These are phyloP conservation scores for Platyscapa corneri DNA, from an alignment of 1,140 invertebrate species.

Conservation along the genomic window DNA sequence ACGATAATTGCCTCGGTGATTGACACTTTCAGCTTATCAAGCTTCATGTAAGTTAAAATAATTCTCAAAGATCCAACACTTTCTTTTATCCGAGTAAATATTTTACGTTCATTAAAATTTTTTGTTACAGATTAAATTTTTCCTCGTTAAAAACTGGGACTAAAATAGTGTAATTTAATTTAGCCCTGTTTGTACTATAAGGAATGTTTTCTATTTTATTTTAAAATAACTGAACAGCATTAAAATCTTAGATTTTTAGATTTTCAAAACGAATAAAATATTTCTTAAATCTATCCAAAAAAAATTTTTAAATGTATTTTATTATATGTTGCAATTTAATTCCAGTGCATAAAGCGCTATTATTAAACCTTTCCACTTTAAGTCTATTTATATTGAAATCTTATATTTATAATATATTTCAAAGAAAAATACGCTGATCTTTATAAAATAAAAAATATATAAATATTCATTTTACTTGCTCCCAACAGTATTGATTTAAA, in stretches of 20 bases:
- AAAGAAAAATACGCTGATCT: neutral
- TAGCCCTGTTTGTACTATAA: neutral
- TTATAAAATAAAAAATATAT: neutral
- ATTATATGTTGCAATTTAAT: neutral
- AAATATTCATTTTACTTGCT: neutral
- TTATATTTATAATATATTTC: neutral
- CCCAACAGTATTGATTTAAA: neutral
- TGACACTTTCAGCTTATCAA: slow-evolving; percentile 11
- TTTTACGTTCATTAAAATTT: neutral
- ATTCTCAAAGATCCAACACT: neutral
- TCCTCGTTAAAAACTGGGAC: neutral
- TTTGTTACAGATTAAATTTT: neutral
- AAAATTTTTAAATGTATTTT: too few relatives aligned
- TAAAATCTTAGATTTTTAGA: neutral
- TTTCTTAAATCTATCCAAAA: too few relatives aligned
- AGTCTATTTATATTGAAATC: neutral
- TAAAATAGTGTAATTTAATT: neutral
- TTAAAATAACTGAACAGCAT: neutral
- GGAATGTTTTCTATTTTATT: neutral
- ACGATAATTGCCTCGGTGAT: slow-evolving; percentile 16
- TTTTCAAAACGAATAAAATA: neutral
- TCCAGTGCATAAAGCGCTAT: neutral
- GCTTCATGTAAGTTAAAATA: neutral
- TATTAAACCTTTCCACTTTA: neutral
- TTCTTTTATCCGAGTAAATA: neutral